phyloP scores from a whole-genome alignment of 2,888 invertebrate species.

The Coecobrya sp. region DNA sequence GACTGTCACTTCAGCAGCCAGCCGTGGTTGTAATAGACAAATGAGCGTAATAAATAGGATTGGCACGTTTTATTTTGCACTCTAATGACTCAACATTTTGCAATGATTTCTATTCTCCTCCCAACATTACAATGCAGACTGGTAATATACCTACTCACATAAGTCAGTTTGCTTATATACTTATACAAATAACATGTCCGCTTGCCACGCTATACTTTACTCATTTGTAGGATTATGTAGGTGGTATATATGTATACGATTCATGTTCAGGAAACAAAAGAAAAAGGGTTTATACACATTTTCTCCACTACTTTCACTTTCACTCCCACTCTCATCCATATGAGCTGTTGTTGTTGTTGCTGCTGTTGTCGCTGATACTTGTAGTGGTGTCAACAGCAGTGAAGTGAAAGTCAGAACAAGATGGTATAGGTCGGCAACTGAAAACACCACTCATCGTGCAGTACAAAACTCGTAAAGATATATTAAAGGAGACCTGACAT shows the following conservation, averaged over 20 bases:
- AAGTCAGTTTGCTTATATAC: background rate
- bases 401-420: background rate
- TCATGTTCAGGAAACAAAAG: background rate
- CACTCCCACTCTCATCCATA: background rate
- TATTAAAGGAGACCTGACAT: constrained; percentile 54
- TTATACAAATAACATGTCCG: background rate
- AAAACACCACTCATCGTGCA: background rate
- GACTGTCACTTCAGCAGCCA: constrained; percentile 72
- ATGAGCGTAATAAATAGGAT: constrained; percentile 75
- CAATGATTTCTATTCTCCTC: constrained; percentile 62
- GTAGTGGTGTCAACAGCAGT: background rate
- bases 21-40: constrained; percentile 75
- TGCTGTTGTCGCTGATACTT: background rate
- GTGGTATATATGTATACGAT: too few relatives aligned
- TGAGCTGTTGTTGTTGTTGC: background rate
- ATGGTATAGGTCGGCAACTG: background rate
- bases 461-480: constrained; percentile 15
- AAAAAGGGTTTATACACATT: background rate
- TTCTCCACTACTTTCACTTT: background rate
- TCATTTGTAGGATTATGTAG: background rate
- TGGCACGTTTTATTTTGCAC: constrained; percentile 76
- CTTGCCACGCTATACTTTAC: too few relatives aligned
- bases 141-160: too few relatives aligned
- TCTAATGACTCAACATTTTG: constrained; percentile 69
- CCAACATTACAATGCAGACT: background rate